These are phyloP conservation scores for Rhinatrema bivittatum DNA, from an alignment of 2,797 vertebrate species.

Conservation along the genomic window DNA sequence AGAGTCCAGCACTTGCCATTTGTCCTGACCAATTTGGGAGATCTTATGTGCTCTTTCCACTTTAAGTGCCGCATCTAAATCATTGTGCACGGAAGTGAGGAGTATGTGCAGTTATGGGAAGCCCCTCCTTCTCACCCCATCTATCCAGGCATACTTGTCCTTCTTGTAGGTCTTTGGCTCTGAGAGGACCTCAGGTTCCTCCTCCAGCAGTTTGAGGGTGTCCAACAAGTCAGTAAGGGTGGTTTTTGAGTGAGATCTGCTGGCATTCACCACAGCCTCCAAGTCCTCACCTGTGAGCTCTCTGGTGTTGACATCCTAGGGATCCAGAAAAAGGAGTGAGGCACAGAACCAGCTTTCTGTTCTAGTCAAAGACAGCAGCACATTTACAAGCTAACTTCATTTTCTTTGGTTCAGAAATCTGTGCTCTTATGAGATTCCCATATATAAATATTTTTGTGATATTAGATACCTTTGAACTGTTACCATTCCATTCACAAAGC, in stretches of 20 bases:
- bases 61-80: no score
- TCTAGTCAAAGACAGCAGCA: no score
- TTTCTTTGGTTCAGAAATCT: no score
- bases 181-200: constrained; percentile 69
- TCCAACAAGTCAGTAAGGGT: constrained; percentile 81
- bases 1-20: no score
- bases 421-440: no score
- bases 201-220: constrained; percentile 78
- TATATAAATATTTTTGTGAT: no score
- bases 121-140: constrained; percentile 53
- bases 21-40: no score
- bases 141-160: constrained; percentile 74
- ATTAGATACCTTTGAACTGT: no score
- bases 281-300: constrained; percentile 53
- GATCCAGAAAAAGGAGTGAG: not conserved
- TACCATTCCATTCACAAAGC: no score
- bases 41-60: not conserved
- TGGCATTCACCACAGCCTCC: constrained; percentile 30
- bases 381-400: no score
- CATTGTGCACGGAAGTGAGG: rapidly evolving
- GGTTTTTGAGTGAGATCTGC: constrained; percentile 63
- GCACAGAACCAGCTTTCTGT: no score
- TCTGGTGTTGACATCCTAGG: constrained; percentile 52
- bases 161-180: constrained; percentile 52
- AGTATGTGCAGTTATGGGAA: not conserved